A percentile compares a stretch with the other conserved stretches of the same genome.
phyloP scores from a whole-genome alignment of 2,113 vertebrate species.

The Triplophysa siluroides region DNA sequence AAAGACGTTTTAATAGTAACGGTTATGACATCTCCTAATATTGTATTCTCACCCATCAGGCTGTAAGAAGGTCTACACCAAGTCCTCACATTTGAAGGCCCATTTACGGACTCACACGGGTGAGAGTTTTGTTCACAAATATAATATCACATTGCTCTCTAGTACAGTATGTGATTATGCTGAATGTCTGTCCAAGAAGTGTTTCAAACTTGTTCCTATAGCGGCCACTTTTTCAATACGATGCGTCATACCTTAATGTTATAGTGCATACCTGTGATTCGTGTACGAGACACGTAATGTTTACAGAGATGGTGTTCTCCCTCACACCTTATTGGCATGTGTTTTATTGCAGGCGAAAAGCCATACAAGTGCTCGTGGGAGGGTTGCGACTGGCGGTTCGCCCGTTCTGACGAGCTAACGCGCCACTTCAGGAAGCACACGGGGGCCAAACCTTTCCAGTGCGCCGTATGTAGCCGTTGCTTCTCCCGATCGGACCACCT shows the following conservation, averaged over 20 bases:
- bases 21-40: background rate
- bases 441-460: constrained; percentile 96
- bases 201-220: background rate
- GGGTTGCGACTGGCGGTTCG: constrained; percentile 96
- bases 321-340: constrained; percentile 18
- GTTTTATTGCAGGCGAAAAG: constrained; percentile 85
- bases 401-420: constrained; percentile 93
- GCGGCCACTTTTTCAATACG: background rate
- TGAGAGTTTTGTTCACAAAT: constrained; percentile 69
- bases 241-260: background rate
- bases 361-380: constrained; percentile 97
- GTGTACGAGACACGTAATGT: background rate
- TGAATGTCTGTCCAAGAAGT: too few species aligned
- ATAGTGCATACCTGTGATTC: background rate
- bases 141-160: too few species aligned
- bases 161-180: too few species aligned
- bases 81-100: constrained; percentile 97
- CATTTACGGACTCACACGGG: constrained; percentile 96
- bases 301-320: background rate
- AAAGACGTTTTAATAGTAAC: background rate
- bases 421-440: constrained; percentile 98
- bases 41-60: constrained; percentile 73
- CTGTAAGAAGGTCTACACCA: constrained; percentile 97
- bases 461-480: constrained; percentile 88
- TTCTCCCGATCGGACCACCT: constrained; percentile 98